Evolutionary conservation across 2,797 vertebrate species (phyloP).

Genomic region (Helostoma temminkii): DNA sequence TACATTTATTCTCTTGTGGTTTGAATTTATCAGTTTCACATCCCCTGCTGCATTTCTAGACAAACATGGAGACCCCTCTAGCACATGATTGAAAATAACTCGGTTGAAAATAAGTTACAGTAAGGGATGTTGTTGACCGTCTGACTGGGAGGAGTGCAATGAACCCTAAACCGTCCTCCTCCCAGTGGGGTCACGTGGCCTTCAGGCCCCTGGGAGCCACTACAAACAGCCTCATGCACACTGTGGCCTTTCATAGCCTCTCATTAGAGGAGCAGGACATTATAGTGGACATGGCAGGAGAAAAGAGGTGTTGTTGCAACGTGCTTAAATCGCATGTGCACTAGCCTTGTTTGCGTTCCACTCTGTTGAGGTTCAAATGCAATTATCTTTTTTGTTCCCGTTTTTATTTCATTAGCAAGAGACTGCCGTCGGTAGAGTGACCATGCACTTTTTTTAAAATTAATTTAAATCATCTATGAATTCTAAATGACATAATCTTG

Average conservation of each 20-base stretch:
- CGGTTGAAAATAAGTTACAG: conserved; percentile 43
- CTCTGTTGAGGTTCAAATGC: conserved; percentile 26
- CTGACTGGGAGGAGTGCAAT: conserved; percentile 41
- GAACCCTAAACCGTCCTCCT: conserved; percentile 44
- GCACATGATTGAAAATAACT: conserved; percentile 38
- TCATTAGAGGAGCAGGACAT: conserved; percentile 59
- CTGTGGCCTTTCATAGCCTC: conserved; percentile 69
- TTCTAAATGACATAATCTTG: conserved; percentile 1
- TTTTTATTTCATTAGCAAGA: conserved; percentile 4
- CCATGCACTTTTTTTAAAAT: conserved; percentile 26
- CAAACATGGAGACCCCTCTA: conserved; percentile 7
- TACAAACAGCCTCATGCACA: conserved; percentile 55
- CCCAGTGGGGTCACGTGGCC: conserved; percentile 43
- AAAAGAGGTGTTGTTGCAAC: conserved; percentile 64
- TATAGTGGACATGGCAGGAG: conserved; percentile 42
- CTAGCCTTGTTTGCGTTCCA: conserved; percentile 4
- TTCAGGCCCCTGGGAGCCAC: conserved; percentile 45
- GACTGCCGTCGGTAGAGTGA: not conserved
- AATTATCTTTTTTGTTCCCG: conserved; percentile 12
- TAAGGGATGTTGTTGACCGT: conserved; percentile 40
- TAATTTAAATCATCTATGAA: not conserved
- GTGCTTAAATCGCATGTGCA: conserved; percentile 15
- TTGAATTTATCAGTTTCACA: conserved; percentile 38
- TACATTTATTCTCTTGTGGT: conserved; percentile 8
- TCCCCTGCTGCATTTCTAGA: conserved; percentile 23